Evolutionary conservation across 2,888 invertebrate genomes (phyloP), one percentile per base, ranked within the genome.

Genomic region (Criorhina ranunculi): DNA sequence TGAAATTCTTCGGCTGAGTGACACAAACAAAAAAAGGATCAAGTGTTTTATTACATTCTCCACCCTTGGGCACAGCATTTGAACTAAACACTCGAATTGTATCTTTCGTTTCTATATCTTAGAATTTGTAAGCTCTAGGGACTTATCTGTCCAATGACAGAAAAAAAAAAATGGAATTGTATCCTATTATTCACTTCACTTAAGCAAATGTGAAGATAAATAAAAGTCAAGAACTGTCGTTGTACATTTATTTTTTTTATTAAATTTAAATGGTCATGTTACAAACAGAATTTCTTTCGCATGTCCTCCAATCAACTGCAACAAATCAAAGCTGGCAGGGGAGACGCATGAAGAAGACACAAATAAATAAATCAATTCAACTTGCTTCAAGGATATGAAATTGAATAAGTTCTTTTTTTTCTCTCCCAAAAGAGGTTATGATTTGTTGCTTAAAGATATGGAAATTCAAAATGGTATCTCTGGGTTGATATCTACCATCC

Each of bases 291-390:
- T 59, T 49, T 55, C 4, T 33, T n/a, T 49, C 42, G 42, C 31
- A 62, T 37, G 42, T 66, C 53, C 51, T 70, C 59, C 69, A 75
- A 70, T 70, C 76, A 70, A 76, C 62, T 81, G 80, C 70, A 76
- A 76, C 64, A 77, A 82, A 82, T 77, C 64, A 77, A 70, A 77
- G 42, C 60, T 46, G n/a, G 49, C 51, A 42, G 59, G 37, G 44
- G 37, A 51, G 19, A 59, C 49, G 53, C 57, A 49, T 6, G 6
- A 31, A 40, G 33, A 64, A 62, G 72, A 73, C 62, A 78, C 67
- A 83, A 83, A 79, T 83, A 79, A 78, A 83, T 83, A 83, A 83
- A 78, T 83, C 83, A 83, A 73, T 73, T 79, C 67, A 83, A 69
- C 79, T 73, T 40, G 79, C 79, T 75, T 44, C 49, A 55, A 70